Evolutionary conservation across 1,140 invertebrate genomes (phyloP).

Genomic region (Orchesella cincta): DNA sequence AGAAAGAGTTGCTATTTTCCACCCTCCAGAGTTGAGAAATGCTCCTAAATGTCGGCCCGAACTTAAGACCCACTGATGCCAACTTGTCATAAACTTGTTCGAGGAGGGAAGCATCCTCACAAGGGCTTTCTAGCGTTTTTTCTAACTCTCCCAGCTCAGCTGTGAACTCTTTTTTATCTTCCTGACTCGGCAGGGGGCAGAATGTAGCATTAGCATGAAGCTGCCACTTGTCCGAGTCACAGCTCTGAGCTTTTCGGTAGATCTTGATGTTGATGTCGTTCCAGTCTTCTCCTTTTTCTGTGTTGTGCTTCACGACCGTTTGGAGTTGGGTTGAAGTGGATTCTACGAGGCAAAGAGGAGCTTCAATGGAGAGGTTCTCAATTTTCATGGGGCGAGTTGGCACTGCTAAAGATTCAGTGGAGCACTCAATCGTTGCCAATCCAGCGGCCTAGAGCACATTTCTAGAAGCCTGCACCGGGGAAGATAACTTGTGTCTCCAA

Average conservation of each 20-base stretch:
- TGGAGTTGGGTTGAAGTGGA: background rate
- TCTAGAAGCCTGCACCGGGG: slow-evolving; percentile 42
- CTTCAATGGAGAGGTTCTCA: slow-evolving; percentile 33
- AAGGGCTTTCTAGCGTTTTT: background rate
- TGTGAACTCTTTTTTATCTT: background rate
- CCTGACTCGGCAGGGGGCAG: background rate
- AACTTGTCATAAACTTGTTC: slow-evolving; percentile 32
- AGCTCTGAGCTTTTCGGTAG: background rate
- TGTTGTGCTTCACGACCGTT: background rate
- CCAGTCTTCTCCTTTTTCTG: background rate
- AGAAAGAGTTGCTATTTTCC: no score
- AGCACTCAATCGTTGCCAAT: background rate
- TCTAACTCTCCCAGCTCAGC: background rate
- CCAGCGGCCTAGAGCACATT: slow-evolving; percentile 33
- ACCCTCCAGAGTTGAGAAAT: slow-evolving; percentile 30
- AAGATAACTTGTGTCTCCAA: slow-evolving; percentile 33
- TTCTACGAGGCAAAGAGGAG: slow-evolving; percentile 33
- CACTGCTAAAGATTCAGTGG: background rate
- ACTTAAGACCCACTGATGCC: slow-evolving; percentile 33
- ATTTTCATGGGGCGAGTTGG: background rate
- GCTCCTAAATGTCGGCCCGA: slow-evolving; percentile 35
- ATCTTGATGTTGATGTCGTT: background rate
- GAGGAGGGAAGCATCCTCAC: background rate
- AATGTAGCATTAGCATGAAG: background rate
- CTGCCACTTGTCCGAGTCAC: background rate